These are phyloP conservation scores for Cettia cetti DNA, from an alignment of 2,113 vertebrate species.

Conservation along the genomic window DNA sequence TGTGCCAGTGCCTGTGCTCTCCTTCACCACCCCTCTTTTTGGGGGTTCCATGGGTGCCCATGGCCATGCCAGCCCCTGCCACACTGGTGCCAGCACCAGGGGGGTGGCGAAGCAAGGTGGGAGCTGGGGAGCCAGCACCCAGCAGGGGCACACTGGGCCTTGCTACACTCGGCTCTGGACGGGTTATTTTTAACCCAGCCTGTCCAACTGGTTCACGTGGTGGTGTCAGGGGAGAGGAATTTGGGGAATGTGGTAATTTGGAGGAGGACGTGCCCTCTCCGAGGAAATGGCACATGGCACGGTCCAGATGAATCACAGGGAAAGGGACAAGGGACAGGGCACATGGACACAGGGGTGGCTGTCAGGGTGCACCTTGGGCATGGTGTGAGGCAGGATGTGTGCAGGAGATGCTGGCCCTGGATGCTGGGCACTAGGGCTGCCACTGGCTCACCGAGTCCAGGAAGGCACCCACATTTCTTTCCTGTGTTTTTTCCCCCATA, in stretches of 20 bases:
- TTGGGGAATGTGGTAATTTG: constrained; percentile 73
- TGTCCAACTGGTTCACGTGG: constrained; percentile 69
- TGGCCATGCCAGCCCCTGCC: background rate
- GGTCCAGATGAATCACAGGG: constrained; percentile 49
- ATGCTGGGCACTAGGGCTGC: background rate
- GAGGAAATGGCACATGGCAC: constrained; percentile 66
- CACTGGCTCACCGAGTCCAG: fast-evolving
- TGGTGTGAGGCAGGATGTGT: background rate
- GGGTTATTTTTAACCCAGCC: constrained; percentile 69
- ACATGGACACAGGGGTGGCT: background rate
- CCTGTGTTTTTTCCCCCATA: background rate
- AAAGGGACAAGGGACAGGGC: background rate
- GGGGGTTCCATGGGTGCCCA: background rate
- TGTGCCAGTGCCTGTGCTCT: background rate
- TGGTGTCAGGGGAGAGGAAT: constrained; percentile 71
- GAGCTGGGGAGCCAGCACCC: background rate
- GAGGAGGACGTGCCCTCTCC: constrained; percentile 61
- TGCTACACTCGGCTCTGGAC: background rate
- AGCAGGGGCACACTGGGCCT: background rate
- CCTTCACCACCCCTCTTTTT: background rate
- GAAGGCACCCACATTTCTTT: background rate
- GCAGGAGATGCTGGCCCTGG: background rate
- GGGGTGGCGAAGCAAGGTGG: constrained; percentile 25
- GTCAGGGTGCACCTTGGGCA: background rate
- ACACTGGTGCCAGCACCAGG: background rate